Percentiles rank a stretch among this genome's conserved stretches.
Conservation (phyloP, 2,888 invertebrate species). For the Diogma glabrata region DNA sequence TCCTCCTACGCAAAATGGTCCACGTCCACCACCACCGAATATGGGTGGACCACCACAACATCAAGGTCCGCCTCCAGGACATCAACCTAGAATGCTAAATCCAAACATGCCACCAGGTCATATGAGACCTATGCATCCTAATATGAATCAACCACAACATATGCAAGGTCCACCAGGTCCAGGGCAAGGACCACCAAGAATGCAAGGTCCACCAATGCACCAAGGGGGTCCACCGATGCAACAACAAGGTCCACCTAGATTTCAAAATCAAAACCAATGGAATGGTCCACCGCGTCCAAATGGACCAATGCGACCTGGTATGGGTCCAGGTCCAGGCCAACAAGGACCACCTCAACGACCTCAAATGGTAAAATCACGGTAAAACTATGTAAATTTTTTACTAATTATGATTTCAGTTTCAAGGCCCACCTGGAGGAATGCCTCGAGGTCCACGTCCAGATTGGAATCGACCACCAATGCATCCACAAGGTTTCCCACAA, state of each 20-base stretch:
- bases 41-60: slow-evolving; percentile 39
- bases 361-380: slow-evolving; percentile 39
- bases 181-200: slow-evolving; percentile 47
- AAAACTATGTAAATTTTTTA: slow-evolving; percentile 1
- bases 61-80: slow-evolving; percentile 39
- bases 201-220: slow-evolving; percentile 50
- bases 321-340: slow-evolving; percentile 36
- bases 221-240: slow-evolving; percentile 42
- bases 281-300: slow-evolving; percentile 38
- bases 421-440: slow-evolving; percentile 39
- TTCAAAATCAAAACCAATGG: slow-evolving; percentile 37
- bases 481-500: slow-evolving; percentile 49
- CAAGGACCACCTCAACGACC: slow-evolving; percentile 46
- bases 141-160: slow-evolving; percentile 42
- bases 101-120: slow-evolving; percentile 44
- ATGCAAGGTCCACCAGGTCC: slow-evolving; percentile 46
- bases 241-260: slow-evolving; percentile 43
- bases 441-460: slow-evolving; percentile 50
- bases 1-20: slow-evolving; percentile 52
- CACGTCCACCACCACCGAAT: slow-evolving; percentile 33
- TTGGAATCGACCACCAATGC: slow-evolving; percentile 65
- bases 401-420: slow-evolving; percentile 24
- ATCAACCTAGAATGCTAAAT: slow-evolving; percentile 46
- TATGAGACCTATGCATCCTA: slow-evolving; percentile 42
- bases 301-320: slow-evolving; percentile 41